Base-by-base conservation (phyloP, 2,797 vertebrate genomes). In the Labeo calbasu region DNA sequence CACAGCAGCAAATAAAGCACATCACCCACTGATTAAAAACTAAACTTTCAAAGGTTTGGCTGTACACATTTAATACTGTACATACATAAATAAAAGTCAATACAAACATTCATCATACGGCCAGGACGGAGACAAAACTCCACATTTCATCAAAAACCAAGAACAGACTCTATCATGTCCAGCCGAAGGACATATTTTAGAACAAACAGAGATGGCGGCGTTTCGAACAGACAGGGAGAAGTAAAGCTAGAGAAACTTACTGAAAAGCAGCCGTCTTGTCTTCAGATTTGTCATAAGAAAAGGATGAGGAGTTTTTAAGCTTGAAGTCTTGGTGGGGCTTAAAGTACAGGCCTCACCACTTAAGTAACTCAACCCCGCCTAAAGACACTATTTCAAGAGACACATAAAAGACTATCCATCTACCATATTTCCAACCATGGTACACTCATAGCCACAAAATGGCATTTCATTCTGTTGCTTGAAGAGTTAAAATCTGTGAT, bases 351-450 rank as follows among this genome's bases (percentile, higher is more conserved):
- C 89, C 90, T 87, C 50, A 89, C 93, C 94, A 94, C 94, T 92
- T 93, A 94, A 90, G 90, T 89, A 50, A 89, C 88, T 57, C 89
- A 93, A 94, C 95, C 93, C 94, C 94, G 94, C 95, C 95, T 95
- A 94, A 93, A 92, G 88, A 68, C 89, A 91, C 92, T 93, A 93
- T 95, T 94, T 95, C 91, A 94, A 92, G 86, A 84, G 86, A 90
- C 85, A 69, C 88, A 90, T 91, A 91, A 94, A 94, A 89, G 87
- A 90, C 88, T 85, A 77, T 55, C 61, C 81, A 84, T 85, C 71
- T 59, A 83, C 69, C 71, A 75, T 65, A 40, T 72, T 85, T 81
- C 76, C 73, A 51, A 68, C 77, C 70, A 12, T 61, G 53, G 51
- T 3, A 25, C 21, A 77, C 83, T 75, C 32, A 71, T 55, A 40